Percentiles rank a stretch among this genome's conserved stretches.
Evolutionary conservation across 2,888 invertebrate genomes (phyloP).

Genomic region (Asteroscopus sphinx): DNA sequence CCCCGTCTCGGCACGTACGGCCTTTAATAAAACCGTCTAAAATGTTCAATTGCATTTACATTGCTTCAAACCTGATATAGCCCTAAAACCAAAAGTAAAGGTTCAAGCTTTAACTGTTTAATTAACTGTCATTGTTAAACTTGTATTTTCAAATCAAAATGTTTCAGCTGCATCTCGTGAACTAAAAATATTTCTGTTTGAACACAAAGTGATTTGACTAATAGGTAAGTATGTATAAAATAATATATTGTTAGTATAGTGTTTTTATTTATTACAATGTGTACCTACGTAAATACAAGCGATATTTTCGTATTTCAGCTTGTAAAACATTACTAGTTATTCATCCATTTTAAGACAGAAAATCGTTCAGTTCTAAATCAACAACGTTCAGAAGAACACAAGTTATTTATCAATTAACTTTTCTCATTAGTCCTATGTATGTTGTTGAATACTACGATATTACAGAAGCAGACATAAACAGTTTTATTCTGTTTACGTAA

Average conservation of each 20-base stretch:
- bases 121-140: not conserved
- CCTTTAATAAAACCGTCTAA: constrained; percentile 32
- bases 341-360: too few relatives aligned
- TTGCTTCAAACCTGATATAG: constrained; percentile 4
- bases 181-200: not conserved
- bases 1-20: constrained; percentile 24
- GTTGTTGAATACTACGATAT: too few relatives aligned
- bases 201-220: not conserved
- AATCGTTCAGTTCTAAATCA: too few relatives aligned
- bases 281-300: too few relatives aligned
- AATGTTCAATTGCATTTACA: constrained; percentile 30
- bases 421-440: too few relatives aligned
- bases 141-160: not conserved
- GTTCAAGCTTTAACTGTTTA: not conserved
- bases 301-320: too few relatives aligned
- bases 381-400: too few relatives aligned
- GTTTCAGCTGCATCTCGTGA: not conserved
- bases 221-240: not conserved
- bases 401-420: too few relatives aligned
- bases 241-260: not conserved
- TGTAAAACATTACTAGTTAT: too few relatives aligned
- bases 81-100: not conserved
- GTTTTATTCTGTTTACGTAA: not conserved
- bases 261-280: too few relatives aligned
- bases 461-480: not conserved